Evolutionary conservation across 2,888 invertebrate species (phyloP), one percentile per base, ranked within the genome.

Genomic region (Galeopsomyia nigrocyanea): DNA sequence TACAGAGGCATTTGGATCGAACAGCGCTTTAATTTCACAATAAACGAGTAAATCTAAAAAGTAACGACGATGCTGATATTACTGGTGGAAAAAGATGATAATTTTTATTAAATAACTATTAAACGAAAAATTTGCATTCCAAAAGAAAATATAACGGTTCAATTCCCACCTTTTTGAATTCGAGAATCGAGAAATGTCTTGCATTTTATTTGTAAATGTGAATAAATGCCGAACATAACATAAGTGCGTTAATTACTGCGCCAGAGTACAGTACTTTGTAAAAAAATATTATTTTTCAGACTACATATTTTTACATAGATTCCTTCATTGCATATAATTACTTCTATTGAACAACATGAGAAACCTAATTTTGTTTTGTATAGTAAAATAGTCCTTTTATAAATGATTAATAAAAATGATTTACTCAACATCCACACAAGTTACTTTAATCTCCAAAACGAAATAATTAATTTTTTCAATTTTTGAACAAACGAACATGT

Each of bases 301-400:
- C 73, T 67, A 73, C 65, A 65, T 71, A 65, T 73, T 70, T 75
- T 73, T 73, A 71, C 71, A 73, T 56, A 61, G 26, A 62, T 75
- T 75, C 73, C 71, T 66, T 75, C 69, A 64, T 65, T 73, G 68
- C 73, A 73, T 70, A 73, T 62, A 58, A 63, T 60, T 67, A 67
- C 63, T 74, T 71, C 68, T 68, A 57, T 65, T 63, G 47, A 69
- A 65, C 57, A 68, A 70, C 7, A 39, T 5, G 1, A 3, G 7
- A 39, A 39, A 10, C 26, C 53, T 47, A 66, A 70, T 69, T 72
- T 75, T 71, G 68, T 75, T 75, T 65, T 75, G 75, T 71, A 73
- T 75, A 73, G 75, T 71, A 66, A 75, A 60, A 75, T 70, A 73
- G 67, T 61, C 67, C 70, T 75, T 75, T 72, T 75, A 75, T 75